Evolutionary conservation across 2,888 invertebrate species (phyloP), one percentile per base, ranked within the genome.

Genomic region (Philhelius pedissequus): DNA sequence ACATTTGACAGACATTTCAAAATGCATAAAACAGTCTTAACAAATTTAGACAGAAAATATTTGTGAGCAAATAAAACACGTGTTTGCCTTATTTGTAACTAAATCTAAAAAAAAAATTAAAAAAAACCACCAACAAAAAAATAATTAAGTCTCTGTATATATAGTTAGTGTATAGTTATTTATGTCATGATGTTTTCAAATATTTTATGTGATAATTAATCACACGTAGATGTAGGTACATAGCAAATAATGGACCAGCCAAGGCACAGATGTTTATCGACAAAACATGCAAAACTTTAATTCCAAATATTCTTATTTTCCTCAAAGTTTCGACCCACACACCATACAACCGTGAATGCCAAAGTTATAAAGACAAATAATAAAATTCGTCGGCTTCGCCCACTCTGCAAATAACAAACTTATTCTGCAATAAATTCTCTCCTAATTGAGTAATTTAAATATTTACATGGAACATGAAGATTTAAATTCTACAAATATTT

Each of bases 401-500:
- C 48, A 22, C 22, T 15, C 9, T 50, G 3, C 6, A 22, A 35
- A 20, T n/a, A 22, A 7, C 4, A 32, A 54, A 52, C 18, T 18
- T 54, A 32, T 54, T 58, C 25, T n/a, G 22, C 58, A 58, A 58
- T 58, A 58, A 58, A 38, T 58, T 38, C 25, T n/a, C 58, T 22
- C 58, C 38, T 38, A 58, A 58, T 58, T 38, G 58, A 58, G 58
- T 25, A 22, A 38, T 58, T 58, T 56, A 20, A 35, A 38, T 15
- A 58, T 58, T 58, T 38, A 20, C 22, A 9, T 22, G 20, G 35
- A 20, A n/a, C n/a, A 38, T 38, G 38, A 38, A 38, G 38, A 58
- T 58, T 58, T 38, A 58, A 58, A 58, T 38, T 38, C 38, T n/a
- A 38, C 58, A 58, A 58, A 58, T 58, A 38, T 38, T 58, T 58